phyloP scores from a whole-genome alignment of 2,113 vertebrate species.

The Xiphophorus maculatus region DNA sequence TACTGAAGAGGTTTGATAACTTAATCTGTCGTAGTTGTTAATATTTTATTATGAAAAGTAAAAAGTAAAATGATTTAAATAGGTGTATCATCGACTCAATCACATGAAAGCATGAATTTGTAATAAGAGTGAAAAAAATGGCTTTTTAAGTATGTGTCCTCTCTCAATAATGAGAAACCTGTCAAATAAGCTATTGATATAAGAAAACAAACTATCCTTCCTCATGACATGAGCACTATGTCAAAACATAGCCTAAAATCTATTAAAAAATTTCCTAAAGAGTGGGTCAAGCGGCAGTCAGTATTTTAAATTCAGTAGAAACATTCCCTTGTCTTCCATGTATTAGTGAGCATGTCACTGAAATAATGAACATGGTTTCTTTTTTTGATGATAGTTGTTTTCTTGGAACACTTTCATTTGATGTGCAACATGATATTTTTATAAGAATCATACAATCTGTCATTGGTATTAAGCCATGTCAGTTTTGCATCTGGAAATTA shows the following conservation, averaged over 20 bases:
- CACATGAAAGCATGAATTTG: background rate
- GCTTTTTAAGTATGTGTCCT: conserved; percentile 14
- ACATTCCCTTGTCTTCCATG: background rate
- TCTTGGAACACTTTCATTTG: background rate
- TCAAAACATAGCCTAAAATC: background rate
- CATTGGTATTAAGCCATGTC: conserved; percentile 3
- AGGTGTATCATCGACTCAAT: background rate
- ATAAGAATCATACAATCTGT: conserved; percentile 7
- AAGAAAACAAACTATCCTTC: conserved; percentile 18
- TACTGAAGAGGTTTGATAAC: too few species aligned
- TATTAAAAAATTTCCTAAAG: background rate
- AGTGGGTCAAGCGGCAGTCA: background rate
- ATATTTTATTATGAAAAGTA: too few species aligned
- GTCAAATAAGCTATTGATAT: conserved; percentile 24
- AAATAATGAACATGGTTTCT: background rate
- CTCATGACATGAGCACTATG: conserved; percentile 5
- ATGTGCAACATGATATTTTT: conserved; percentile 10
- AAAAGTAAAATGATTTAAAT: conserved; percentile 3
- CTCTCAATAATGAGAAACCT: conserved; percentile 40
- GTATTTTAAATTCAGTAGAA: background rate
- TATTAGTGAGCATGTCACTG: background rate
- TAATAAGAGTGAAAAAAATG: conserved; percentile 2
- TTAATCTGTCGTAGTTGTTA: too few species aligned
- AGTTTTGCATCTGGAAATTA: conserved; percentile 1
- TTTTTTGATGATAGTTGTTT: conserved; percentile 2